Conservation (phyloP, 2,888 invertebrate species). For the Trichacis sp. region DNA sequence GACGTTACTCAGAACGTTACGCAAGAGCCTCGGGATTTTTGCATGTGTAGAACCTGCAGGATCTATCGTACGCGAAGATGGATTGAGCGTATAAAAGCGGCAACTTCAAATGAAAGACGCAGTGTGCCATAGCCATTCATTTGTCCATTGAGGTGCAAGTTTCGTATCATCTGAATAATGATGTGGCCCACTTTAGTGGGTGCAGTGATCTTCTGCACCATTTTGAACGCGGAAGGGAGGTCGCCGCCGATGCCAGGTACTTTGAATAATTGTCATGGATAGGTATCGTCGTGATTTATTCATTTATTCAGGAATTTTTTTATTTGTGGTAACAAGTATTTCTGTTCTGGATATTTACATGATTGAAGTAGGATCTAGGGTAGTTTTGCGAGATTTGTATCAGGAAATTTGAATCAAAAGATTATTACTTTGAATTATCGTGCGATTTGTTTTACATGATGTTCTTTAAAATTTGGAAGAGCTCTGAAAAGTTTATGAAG, state of each 20-base stretch:
- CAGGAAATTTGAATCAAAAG: too few species aligned
- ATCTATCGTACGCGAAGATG: constrained; percentile 38
- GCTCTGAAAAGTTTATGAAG: too few species aligned
- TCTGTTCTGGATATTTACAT: too few species aligned
- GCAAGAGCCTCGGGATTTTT: constrained; percentile 48
- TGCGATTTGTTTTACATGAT: too few species aligned
- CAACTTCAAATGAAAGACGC: constrained; percentile 52
- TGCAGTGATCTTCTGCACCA: constrained; percentile 45
- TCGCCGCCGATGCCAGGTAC: constrained; percentile 47
- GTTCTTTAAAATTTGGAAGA: too few species aligned
- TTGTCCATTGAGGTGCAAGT: constrained; percentile 34
- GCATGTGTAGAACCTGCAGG: constrained; percentile 41
- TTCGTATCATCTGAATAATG: constrained; percentile 40
- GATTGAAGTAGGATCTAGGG: too few species aligned
- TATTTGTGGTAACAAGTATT: too few species aligned
- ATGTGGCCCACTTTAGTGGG: constrained; percentile 46
- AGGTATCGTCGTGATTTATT: not conserved
- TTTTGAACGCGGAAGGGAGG: constrained; percentile 46
- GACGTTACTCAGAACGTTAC: constrained; percentile 45
- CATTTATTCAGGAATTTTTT: too few species aligned
- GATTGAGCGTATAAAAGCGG: constrained; percentile 60
- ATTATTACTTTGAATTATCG: too few species aligned
- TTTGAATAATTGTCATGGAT: constrained; percentile 7
- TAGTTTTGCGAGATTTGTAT: too few species aligned
- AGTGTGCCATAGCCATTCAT: constrained; percentile 47